A percentile compares a stretch with the other conserved stretches of the same genome.
These are phyloP conservation scores for Ptyas mucosa DNA, from an alignment of 2,113 vertebrate species.

Conservation along the genomic window DNA sequence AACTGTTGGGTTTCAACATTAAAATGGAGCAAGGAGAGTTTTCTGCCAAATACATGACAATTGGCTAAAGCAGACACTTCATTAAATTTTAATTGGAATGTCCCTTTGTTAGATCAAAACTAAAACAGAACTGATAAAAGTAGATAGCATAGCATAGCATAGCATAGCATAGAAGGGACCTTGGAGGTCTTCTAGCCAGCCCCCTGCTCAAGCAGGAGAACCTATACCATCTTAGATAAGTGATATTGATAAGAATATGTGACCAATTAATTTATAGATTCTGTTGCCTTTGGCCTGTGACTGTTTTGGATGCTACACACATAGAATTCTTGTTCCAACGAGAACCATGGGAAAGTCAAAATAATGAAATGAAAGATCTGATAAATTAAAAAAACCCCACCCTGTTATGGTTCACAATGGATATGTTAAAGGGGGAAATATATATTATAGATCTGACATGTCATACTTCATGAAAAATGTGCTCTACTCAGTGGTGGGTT, in stretches of 20 bases:
- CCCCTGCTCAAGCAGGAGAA: no score
- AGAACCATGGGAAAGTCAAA: background rate
- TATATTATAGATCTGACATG: no score
- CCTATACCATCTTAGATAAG: background rate
- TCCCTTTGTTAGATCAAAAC: background rate
- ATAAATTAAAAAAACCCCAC: rapidly evolving
- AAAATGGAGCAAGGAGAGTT: background rate
- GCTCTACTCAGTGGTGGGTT: no score
- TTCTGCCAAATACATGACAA: background rate
- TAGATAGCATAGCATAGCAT: background rate
- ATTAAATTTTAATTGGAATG: constrained; percentile 16
- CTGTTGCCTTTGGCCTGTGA: constrained; percentile 5
- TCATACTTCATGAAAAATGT: no score
- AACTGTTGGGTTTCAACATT: background rate
- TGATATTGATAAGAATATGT: constrained; percentile 9
- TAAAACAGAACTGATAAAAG: background rate
- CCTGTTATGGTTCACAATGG: background rate
- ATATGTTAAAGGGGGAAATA: background rate
- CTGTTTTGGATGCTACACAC: background rate
- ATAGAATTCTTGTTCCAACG: background rate
- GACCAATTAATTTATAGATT: background rate
- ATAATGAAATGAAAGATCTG: background rate
- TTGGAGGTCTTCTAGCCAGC: no score
- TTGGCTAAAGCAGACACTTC: background rate
- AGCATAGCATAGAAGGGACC: no score